Evolutionary conservation across 2,797 vertebrate genomes (phyloP), one percentile per base, ranked within the genome.

Genomic region (Hipposideros larvatus): DNA sequence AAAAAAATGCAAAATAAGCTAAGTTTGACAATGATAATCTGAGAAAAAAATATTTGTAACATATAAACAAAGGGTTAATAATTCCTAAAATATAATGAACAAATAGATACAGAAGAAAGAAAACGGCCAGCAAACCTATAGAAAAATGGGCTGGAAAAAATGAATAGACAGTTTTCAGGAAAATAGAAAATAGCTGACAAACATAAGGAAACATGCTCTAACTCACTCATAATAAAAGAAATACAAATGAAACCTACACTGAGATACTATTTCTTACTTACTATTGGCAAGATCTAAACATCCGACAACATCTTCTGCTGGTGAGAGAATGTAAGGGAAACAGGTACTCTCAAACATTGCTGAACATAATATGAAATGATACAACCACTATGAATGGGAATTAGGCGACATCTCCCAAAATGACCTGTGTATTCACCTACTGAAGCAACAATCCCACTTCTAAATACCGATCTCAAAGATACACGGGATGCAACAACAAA

Each of bases 31-130:
- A 37, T 59, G 41, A 71, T 51, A 77, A 88, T 34, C 43, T 22
- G 11, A 61, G 22, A 22, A 78, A 59, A 43, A 83, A 46, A 78
- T 41, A 84, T 11, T 46, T 91, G 43, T 61, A 79, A 74, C 43
- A 15, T 21, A 73, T 66, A 68, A 22, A 53, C 51, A 80, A 63
- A 86, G 13, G 22, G 55, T 28, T 61, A 68, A 57, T 48, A 37
- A 61, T 70, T 86, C 61, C 80, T 77, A 68, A 92, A 88, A 28
- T 71, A 73, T 53, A 59, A 83, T 79, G 22, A 89, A 43, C 34
- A 87, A 71, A 73, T 73, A 87, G 59, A 73, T 73, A 61, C 26
- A 65, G 43, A 92, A 65, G 34, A 63, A 92, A 65, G 34, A 63
- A 55, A 70, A 74, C 8, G 1, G 71, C 43, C 43, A 84, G 68